Percentiles rank a stretch among this genome's conserved stretches.
These are phyloP conservation scores for Perithous albicinctus DNA, from an alignment of 2,888 invertebrate species.

Conservation along the genomic window DNA sequence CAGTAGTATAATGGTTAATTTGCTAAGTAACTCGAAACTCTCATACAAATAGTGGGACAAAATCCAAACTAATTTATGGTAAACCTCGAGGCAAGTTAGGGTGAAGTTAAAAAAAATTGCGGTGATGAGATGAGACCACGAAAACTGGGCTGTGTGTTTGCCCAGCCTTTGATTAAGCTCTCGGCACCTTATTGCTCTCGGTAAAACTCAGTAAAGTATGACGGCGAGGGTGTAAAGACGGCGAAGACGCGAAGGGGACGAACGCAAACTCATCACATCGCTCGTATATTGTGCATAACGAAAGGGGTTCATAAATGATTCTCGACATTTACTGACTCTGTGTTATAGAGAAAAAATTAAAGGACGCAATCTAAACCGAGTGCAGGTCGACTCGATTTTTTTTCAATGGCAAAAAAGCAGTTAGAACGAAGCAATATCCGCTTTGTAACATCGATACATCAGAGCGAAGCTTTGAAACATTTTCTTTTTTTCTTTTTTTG, in stretches of 20 bases:
- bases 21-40: background rate
- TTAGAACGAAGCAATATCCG: conserved; percentile 49
- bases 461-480: background rate
- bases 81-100: background rate
- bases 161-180: conserved; percentile 74
- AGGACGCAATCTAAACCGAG: background rate
- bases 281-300: background rate
- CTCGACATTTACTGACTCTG: background rate
- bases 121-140: conserved; percentile 21
- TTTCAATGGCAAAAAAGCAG: background rate
- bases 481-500: background rate
- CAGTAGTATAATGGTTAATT: background rate
- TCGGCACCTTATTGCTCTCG: conserved; percentile 54
- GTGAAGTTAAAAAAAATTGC: conserved; percentile 5
- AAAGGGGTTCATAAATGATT: background rate
- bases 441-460: conserved; percentile 5
- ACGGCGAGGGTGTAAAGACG: background rate
- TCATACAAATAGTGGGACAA: background rate
- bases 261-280: background rate
- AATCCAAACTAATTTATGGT: background rate
- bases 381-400: background rate
- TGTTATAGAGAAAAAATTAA: background rate
- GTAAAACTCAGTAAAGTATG: conserved; percentile 41
- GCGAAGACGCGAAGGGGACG: background rate
- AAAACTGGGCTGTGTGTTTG: conserved; percentile 74